These are phyloP conservation scores for Gonioctena quinquepunctata DNA, from an alignment of 1,140 invertebrate genomes.

Conservation along the genomic window DNA sequence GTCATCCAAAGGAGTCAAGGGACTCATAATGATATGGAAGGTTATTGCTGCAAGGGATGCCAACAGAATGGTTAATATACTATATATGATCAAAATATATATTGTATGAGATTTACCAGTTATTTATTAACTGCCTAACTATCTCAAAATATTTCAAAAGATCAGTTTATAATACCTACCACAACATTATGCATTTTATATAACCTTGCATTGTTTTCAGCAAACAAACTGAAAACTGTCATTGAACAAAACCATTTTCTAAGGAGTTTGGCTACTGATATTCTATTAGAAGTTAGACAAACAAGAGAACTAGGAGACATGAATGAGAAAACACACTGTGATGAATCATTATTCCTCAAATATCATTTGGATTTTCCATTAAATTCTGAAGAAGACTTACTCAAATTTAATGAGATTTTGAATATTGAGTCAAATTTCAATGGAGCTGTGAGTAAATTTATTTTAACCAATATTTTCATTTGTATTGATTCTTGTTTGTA, in stretches of 20 bases:
- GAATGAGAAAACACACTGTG: slow-evolving; percentile 2
- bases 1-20: not conserved
- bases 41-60: not conserved
- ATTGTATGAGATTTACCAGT: not conserved
- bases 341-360: slow-evolving; percentile 8
- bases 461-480: not conserved
- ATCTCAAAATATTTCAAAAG: not conserved
- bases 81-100: not conserved
- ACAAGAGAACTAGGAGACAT: not conserved
- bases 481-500: not conserved
- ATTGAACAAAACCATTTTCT: slow-evolving; percentile 3
- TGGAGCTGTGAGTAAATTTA: slow-evolving; percentile 7
- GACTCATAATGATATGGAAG: not conserved
- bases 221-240: slow-evolving; percentile 2
- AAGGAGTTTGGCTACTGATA: slow-evolving; percentile 7
- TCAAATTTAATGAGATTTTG: slow-evolving; percentile 5
- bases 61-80: not conserved
- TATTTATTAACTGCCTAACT: not conserved
- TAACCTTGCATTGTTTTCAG: not conserved
- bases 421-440: not conserved
- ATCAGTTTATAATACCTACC: not conserved
- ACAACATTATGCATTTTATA: slow-evolving; percentile 2
- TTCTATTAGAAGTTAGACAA: slow-evolving; percentile 2
- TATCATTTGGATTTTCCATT: not conserved
- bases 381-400: not conserved